Evolutionary conservation across 2,797 vertebrate species (phyloP), one percentile per base, ranked within the genome.

Genomic region (Ceyx erithaca): DNA sequence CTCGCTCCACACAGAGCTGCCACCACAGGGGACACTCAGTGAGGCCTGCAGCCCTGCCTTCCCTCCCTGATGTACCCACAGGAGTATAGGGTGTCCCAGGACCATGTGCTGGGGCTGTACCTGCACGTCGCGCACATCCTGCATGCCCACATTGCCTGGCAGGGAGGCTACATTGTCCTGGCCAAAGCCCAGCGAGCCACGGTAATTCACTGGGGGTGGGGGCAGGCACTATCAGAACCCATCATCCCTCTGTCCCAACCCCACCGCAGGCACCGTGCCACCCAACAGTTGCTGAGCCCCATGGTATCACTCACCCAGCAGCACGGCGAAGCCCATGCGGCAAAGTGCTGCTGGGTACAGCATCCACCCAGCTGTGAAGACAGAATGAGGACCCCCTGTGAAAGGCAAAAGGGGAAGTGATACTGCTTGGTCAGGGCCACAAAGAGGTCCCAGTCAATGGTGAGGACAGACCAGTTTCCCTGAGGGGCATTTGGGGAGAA

Each of bases 91-190:
- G 33, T 14, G 7, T 40, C 14, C 48, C 49, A 22, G 45, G 15
- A 71, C 26, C 2, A 0, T 0, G 1, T 18, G 46, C 12, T 5
- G 1, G 11, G 14, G 71, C 69, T 81, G 52, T 97, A 99, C 99
- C 97, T 99, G 99, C 73, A 99, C 98, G 63, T 99, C 99, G 35
- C 86, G 97, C 66, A 99, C 99, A 3, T 99, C 99, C 96, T 99
- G 99, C 9, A 95, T 96, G 86, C 99, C 99, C 75, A 99, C 96
- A 15, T 98, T 99, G 71, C 99, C 99, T 4, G 97, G 98, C 85
- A 99, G 96, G 15, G 99, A 99, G 64, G 96, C 91, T 90, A 99
- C 97, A 11, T 57, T 99, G 97, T 99, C 98, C 97, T 99, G 99
- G 75, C 99, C 99, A 4, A 98, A 99, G 68, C 99, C 99, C 52